Evolutionary conservation across 35 echinoderm and acorn worm genomes (phyloP), one percentile per base, ranked within the genome.

Genomic region (Nesometra sesokonis): DNA sequence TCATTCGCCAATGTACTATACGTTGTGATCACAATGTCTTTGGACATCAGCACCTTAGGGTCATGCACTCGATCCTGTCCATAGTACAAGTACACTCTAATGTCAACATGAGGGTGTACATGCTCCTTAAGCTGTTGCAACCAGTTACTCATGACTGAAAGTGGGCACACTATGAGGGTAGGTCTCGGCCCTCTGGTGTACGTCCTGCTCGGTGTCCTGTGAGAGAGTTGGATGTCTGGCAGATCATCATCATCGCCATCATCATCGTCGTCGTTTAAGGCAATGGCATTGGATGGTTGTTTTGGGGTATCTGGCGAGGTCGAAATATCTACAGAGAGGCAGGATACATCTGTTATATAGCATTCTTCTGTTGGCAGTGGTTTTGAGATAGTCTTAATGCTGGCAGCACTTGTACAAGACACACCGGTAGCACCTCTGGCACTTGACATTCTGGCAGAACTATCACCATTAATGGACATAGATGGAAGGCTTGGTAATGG

Each of bases 71-170:
- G 43, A 31, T 87, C 86, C 30, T 83, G 47, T 30, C 94, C 94
- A 80, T 97, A 92, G 67, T 89, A 91, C 17, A 85, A 82, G 81
- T 93, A 87, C 0, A 97, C 82, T 76, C 88, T 82, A 19, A 97
- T 82, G n/a, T 93, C 82, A 2, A 88, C 84, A 34, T 87, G 57
- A 36, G 91, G 82, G 37, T 89, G 37, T 27, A 97, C 87, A 88
- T 97, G 94, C 32, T 97, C 94, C 47, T 91, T 83, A 36, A 97
- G 89, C 47, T 97, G 94, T 30, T 91, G 89, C 82, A 97, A 46
- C 94, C 94, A 97, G 76, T 97, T 97, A 57, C 88, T 79, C 0
- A 97, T 37, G 8, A 97, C 94, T 0, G 91, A 93, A 36, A 97
- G 81, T 5, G 94, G 94, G 78, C 94, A 97, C 0, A 97, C 34